These are phyloP conservation scores for Akabosia matsudoensis DNA, from an alignment of 1,140 invertebrate genomes.

Conservation along the genomic window DNA sequence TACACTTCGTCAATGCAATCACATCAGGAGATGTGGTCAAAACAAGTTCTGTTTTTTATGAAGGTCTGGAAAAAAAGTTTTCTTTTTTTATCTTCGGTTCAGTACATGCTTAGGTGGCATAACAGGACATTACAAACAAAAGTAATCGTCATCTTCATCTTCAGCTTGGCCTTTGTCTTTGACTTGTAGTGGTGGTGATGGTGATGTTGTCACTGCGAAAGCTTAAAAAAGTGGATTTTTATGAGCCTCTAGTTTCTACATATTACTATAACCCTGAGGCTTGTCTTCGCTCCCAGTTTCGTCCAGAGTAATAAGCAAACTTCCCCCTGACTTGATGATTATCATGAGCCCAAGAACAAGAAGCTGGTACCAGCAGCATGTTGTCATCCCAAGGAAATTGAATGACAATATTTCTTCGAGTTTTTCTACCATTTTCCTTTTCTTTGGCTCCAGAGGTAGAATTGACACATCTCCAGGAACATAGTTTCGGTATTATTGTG, in stretches of 20 bases:
- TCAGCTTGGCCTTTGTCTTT: background rate
- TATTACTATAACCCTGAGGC: too few relatives aligned
- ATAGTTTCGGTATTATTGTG: too few relatives aligned
- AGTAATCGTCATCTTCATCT: background rate
- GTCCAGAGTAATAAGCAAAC: constrained; percentile 7
- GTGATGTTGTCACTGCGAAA: background rate
- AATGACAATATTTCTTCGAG: background rate
- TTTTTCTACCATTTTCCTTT: background rate
- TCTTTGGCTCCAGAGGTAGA: background rate
- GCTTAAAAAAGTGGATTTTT: constrained; percentile 17
- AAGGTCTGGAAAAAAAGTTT: background rate
- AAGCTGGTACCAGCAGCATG: constrained; percentile 12
- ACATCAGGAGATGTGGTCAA: background rate
- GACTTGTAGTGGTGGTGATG: background rate
- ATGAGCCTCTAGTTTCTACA: background rate
- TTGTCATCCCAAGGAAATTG: constrained; percentile 16
- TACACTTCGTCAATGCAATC: constrained; percentile 7
- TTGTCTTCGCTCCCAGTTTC: constrained; percentile 10
- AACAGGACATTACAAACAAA: background rate
- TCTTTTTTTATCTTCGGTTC: background rate
- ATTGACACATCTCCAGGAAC: constrained; percentile 16
- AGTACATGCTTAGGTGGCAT: background rate
- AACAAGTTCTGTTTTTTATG: background rate
- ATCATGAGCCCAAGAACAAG: constrained; percentile 20
- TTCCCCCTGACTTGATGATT: constrained; percentile 23